phyloP scores from a whole-genome alignment of 2,797 vertebrate species.

The Ataeniobius toweri region DNA sequence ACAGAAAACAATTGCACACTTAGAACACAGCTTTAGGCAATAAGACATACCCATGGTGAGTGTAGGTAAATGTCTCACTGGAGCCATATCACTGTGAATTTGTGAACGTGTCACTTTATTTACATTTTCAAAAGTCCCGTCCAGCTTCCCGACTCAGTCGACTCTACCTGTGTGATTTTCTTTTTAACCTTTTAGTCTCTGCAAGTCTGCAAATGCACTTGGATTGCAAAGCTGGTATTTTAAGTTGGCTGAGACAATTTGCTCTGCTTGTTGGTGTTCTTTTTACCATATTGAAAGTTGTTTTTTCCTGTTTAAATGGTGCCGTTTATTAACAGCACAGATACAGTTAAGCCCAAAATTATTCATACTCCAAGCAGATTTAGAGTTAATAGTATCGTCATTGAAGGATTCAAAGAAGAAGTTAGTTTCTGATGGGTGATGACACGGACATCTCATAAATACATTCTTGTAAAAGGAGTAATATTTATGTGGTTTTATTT shows the following conservation, averaged over 20 bases:
- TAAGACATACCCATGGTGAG: neutral
- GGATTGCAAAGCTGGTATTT: conserved; percentile 46
- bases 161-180: conserved; percentile 34
- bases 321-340: conserved; percentile 11
- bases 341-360: neutral
- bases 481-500: neutral
- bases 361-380: neutral
- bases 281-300: conserved; percentile 19
- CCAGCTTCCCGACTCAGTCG: conserved; percentile 40
- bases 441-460: neutral
- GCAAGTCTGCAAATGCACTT: conserved; percentile 48
- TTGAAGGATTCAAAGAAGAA: neutral
- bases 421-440: neutral
- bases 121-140: conserved; percentile 45
- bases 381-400: neutral
- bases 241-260: conserved; percentile 55
- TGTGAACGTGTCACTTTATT: conserved; percentile 44
- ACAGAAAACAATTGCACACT: neutral
- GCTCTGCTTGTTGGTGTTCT: conserved; percentile 48
- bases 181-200: conserved; percentile 32
- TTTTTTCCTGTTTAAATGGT: conserved; percentile 42
- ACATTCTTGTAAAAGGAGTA: neutral
- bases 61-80: neutral
- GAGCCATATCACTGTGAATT: conserved; percentile 34
- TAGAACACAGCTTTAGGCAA: neutral